phyloP scores from a whole-genome alignment of 2,113 vertebrate genomes.

The Stictonetta naevosa region DNA sequence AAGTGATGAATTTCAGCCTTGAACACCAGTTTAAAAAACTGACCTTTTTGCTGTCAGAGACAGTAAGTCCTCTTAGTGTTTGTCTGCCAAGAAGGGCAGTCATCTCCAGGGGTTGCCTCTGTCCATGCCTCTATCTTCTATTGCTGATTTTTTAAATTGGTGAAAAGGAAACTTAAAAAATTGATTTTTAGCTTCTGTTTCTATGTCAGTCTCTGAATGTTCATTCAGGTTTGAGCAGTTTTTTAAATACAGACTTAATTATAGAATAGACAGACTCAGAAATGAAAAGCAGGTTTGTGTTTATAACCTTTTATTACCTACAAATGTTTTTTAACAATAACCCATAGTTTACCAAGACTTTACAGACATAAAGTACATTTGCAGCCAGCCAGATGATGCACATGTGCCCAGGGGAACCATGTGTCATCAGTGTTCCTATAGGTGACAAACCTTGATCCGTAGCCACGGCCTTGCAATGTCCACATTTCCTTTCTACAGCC shows the following conservation, averaged over 20 bases:
- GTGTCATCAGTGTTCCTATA: neutral
- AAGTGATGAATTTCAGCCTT: neutral
- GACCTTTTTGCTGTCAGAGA: neutral
- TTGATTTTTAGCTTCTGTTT: neutral
- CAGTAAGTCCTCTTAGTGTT: neutral
- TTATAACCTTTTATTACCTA: neutral
- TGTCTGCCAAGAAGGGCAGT: neutral
- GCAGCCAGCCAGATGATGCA: neutral
- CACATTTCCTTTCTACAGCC: neutral
- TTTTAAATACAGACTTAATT: neutral
- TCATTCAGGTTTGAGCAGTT: neutral
- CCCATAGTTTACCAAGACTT: accelerated
- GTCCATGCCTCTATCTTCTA: neutral
- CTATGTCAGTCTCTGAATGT: neutral
- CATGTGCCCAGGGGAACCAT: neutral
- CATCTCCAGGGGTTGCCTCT: neutral
- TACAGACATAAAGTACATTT: neutral
- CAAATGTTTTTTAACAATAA: neutral
- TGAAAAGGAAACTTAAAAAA: neutral
- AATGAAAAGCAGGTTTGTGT: neutral
- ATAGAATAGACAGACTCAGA: neutral
- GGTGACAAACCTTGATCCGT: neutral
- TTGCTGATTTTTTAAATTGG: neutral
- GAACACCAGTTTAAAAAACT: neutral
- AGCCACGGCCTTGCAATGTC: accelerated